Evolutionary conservation across 2,888 invertebrate genomes (phyloP).

Genomic region (Hydrotaea cyrtoneurina): DNA sequence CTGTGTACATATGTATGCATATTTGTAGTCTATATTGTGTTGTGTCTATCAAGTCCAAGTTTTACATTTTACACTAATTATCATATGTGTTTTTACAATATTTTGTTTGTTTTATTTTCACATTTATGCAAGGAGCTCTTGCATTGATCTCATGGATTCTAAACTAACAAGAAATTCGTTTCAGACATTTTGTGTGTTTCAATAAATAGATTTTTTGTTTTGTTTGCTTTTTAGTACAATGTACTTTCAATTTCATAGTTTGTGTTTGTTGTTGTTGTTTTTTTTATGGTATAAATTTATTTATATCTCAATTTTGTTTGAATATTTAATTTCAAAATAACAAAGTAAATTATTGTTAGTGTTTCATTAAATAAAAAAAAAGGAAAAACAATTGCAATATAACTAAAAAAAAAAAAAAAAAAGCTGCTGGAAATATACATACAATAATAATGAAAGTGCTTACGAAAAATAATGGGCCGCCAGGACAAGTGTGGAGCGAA

Average conservation of each 20-base stretch:
- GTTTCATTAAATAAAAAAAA: not conserved
- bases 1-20: no score
- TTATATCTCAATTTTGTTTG: conserved; percentile 6
- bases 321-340: conserved; percentile 20
- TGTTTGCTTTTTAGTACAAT: not conserved
- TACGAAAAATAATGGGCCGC: not conserved
- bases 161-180: conserved; percentile 31
- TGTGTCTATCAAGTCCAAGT: no score
- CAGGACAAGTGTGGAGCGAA: no score
- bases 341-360: not conserved
- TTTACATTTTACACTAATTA: no score
- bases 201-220: conserved; percentile 22
- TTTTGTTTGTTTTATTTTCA: not conserved
- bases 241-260: not conserved
- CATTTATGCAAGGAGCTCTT: not conserved
- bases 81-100: not conserved
- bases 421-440: conserved; percentile 61
- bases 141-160: conserved; percentile 30
- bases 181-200: conserved; percentile 28
- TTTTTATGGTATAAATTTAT: conserved; percentile 27
- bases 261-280: not conserved
- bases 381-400: conserved; percentile 16
- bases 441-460: not conserved
- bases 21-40: no score
- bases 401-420: conserved; percentile 28